A percentile compares a stretch with the other conserved stretches of the same genome.
phyloP scores from a whole-genome alignment of 2,888 invertebrate species.

The Melikaiella ostensackeni region DNA sequence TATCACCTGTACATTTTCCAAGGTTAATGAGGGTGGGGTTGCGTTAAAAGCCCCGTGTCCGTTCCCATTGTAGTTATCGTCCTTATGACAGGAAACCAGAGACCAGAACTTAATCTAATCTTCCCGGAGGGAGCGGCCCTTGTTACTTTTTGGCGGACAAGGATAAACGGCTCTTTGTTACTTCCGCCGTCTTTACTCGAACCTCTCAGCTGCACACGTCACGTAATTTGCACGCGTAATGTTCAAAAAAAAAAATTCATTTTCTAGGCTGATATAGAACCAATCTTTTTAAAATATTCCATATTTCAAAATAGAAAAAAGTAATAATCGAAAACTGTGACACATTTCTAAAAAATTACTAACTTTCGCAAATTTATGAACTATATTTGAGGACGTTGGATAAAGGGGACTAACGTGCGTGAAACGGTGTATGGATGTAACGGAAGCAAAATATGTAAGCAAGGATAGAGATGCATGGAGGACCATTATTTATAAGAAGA shows the following conservation, averaged over 20 bases:
- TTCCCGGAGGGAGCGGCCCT: constrained; percentile 46
- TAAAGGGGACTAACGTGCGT: no score
- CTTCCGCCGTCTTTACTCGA: constrained; percentile 36
- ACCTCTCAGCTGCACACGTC: constrained; percentile 33
- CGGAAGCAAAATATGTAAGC: no score
- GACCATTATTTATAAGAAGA: no score
- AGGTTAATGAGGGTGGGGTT: constrained; percentile 44
- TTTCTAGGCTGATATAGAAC: no score
- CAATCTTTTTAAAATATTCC: no score
- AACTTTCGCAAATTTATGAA: no score
- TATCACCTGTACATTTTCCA: constrained; percentile 38
- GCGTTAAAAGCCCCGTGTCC: constrained; percentile 56
- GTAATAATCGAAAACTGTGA: no score
- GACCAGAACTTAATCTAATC: constrained; percentile 59
- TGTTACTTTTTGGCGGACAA: constrained; percentile 52
- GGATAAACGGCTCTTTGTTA: constrained; percentile 40
- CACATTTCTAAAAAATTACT: no score
- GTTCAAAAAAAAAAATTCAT: neutral
- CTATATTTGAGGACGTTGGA: no score
- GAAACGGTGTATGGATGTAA: no score
- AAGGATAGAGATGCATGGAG: no score
- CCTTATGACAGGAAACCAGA: constrained; percentile 54
- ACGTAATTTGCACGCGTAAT: constrained; percentile 14
- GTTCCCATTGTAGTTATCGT: constrained; percentile 55
- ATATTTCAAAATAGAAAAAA: no score